phyloP scores from a whole-genome alignment of 2,113 vertebrate species.

The Spilogale gracilis region DNA sequence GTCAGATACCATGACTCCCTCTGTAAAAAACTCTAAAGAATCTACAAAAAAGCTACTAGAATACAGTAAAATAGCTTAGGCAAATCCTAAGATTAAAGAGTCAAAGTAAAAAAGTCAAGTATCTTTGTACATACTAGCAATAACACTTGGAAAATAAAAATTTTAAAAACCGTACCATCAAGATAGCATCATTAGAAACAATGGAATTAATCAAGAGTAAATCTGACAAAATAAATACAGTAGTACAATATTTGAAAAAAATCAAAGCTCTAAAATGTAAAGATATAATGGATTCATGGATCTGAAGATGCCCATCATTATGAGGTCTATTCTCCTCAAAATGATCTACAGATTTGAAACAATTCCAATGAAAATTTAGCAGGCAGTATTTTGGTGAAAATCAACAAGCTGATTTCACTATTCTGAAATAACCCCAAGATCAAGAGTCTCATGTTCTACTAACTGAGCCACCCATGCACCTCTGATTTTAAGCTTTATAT shows the following conservation, averaged over 20 bases:
- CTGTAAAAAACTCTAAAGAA: conserved; percentile 17
- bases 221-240: background rate
- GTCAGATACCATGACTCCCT: background rate
- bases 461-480: background rate
- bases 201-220: background rate
- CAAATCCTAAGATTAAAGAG: conserved; percentile 42
- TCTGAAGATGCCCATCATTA: background rate
- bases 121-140: background rate
- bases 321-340: background rate
- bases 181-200: background rate
- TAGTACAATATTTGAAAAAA: background rate
- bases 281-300: background rate
- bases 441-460: background rate
- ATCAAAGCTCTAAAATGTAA: background rate
- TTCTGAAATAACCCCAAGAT: background rate
- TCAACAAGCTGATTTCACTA: background rate
- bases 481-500: background rate
- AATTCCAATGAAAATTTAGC: background rate
- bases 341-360: background rate
- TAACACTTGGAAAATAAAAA: background rate
- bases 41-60: background rate
- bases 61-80: conserved; percentile 20
- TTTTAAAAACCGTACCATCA: background rate
- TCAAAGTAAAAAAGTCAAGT: background rate
- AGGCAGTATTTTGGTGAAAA: background rate